Percentiles rank a stretch among this genome's conserved stretches.
These are phyloP conservation scores for Anodontia alba DNA, from an alignment of 2,888 invertebrate species.

Conservation along the genomic window DNA sequence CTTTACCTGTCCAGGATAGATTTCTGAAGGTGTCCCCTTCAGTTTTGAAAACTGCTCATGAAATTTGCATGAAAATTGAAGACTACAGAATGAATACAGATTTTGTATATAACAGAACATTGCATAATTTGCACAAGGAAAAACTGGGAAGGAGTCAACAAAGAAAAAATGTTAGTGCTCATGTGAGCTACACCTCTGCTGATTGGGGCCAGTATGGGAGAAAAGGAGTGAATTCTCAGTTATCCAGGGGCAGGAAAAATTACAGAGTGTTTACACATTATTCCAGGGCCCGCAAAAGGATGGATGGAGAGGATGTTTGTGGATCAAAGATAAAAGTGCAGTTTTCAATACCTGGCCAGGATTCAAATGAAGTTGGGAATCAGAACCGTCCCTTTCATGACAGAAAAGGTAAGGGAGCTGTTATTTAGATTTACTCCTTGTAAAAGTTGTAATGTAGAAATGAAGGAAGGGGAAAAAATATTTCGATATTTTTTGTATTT, in stretches of 20 bases:
- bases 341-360: constrained; percentile 37
- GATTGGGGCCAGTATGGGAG: background rate
- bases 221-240: background rate
- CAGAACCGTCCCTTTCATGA: background rate
- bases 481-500: too few relatives aligned
- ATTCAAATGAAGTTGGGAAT: background rate
- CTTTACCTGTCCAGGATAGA: background rate
- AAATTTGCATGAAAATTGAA: background rate
- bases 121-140: background rate
- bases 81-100: background rate
- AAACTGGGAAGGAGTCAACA: background rate
- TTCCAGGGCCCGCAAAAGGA: constrained; percentile 91
- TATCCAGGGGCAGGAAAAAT: background rate
- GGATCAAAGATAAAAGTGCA: constrained; percentile 87
- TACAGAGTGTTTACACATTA: constrained; percentile 75
- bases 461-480: too few relatives aligned
- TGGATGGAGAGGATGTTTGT: constrained; percentile 93
- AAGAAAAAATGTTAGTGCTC: background rate
- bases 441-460: too few relatives aligned
- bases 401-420: background rate
- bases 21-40: background rate
- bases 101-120: background rate
- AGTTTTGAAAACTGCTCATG: background rate
- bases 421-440: too few relatives aligned
- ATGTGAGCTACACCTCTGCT: background rate